Base-by-base conservation (phyloP, 1,140 invertebrate genomes). In the Meloidogyne hapla region DNA sequence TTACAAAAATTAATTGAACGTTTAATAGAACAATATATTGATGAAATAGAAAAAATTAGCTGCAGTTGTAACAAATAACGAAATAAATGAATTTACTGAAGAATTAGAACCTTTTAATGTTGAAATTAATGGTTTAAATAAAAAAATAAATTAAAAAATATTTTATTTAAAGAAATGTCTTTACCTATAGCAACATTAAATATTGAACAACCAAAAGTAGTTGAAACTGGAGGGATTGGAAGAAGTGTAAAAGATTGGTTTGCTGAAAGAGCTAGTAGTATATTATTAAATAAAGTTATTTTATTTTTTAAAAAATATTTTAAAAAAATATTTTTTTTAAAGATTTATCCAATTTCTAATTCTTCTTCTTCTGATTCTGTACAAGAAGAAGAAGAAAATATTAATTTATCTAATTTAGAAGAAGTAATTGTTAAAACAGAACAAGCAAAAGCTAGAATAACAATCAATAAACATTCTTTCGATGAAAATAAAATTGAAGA, bases 41-140 rank as follows among this genome's bases (percentile, higher is more conserved):
- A 84, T 13, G 84, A 85, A 71, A 80, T 85, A 0, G 84, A 87
- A 65, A 87, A 87, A 69, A 87, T n/a, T 85, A 77, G 84, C 84
- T 48, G 56, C 69, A 5, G 76, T 83, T 25, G 85, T 87, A 6
- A 72, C 66, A 6, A 75, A 78, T 40, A 15, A 64, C 23, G 77
- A 85, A 38, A 74, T 73, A n/a, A 75, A 69, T 18, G 79, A 84
- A 8, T 42, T 61, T 38, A 42, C 71, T 21, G 84, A 85, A 71
- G 78, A 76, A 33, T 75, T 81, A 21, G 82, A 71, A n/a, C 85
- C 84, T 21, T 78, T 85, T 61, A 81, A 85, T 69, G 71, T 86
- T 62, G 82, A 75, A 56, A 87, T 84, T 77, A 77, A 85, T 26
- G 79, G 48, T 56, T 80, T 83, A 66, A 67, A 70, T n/a, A 15